These are phyloP conservation scores for Oscheius myriophilus DNA, from an alignment of 2,888 invertebrate species.

Conservation along the genomic window DNA sequence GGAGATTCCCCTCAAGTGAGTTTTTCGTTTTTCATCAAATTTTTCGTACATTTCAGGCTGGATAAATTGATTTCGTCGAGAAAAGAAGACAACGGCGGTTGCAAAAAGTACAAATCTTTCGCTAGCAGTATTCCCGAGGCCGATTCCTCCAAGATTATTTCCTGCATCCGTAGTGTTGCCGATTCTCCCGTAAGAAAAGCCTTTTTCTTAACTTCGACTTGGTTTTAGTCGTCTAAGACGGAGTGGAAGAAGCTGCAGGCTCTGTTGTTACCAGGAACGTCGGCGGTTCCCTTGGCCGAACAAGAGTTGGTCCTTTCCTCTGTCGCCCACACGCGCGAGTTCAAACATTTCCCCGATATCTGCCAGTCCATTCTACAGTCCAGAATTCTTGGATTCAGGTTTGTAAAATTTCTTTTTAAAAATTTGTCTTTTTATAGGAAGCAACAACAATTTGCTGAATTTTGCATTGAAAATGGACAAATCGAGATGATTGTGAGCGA, in stretches of 20 bases:
- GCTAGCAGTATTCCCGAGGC: neutral
- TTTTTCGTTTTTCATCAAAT: neutral
- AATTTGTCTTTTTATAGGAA: constrained; percentile 5
- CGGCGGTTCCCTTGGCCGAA: neutral
- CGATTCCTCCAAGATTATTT: neutral
- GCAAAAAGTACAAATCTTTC: constrained; percentile 19
- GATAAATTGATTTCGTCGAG: neutral
- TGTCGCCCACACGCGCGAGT: neutral
- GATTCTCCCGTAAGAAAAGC: constrained; percentile 16
- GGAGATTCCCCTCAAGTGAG: constrained; percentile 8
- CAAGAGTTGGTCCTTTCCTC: constrained; percentile 6
- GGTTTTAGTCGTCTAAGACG: constrained; percentile 15
- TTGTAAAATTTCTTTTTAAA: neutral
- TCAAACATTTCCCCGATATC: neutral
- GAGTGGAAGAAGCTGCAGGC: constrained; percentile 11
- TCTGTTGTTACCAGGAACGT: neutral
- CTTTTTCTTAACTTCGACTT: no score
- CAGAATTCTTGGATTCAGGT: constrained; percentile 15
- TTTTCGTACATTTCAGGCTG: no score
- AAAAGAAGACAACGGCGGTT: neutral
- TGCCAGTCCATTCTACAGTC: constrained; percentile 3
- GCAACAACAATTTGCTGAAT: constrained; percentile 5
- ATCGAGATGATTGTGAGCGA: constrained; percentile 1
- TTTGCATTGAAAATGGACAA: constrained; percentile 13
- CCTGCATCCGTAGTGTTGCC: neutral